These are phyloP conservation scores for Piscicola geometra DNA, from an alignment of 2,888 invertebrate species.

Conservation along the genomic window DNA sequence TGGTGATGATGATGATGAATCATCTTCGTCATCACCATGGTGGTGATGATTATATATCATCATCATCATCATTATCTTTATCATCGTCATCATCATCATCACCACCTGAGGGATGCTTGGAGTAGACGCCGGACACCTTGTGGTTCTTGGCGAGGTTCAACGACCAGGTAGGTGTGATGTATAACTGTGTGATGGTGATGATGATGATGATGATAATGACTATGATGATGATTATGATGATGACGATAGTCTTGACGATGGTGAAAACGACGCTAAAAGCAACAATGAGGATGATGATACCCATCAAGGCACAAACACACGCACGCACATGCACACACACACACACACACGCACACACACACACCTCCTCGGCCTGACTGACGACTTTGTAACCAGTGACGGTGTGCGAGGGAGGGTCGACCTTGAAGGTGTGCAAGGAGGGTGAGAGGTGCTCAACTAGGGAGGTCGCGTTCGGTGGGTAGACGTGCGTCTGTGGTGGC, in stretches of 20 bases:
- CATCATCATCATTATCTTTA: not conserved
- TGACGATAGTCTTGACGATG: too few relatives aligned
- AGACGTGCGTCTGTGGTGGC: conserved; percentile 51
- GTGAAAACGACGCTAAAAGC: too few relatives aligned
- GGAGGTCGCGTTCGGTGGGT: conserved; percentile 49
- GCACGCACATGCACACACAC: too few relatives aligned
- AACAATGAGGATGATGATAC: too few relatives aligned
- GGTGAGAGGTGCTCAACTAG: conserved; percentile 52
- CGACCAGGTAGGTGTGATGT: conserved; percentile 70
- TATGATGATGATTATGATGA: not conserved
- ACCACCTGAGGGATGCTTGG: conserved; percentile 52
- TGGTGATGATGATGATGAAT: not conserved
- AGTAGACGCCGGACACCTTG: conserved; percentile 51
- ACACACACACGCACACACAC: too few relatives aligned
- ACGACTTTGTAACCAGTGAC: conserved; percentile 64
- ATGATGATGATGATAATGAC: not conserved
- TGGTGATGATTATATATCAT: not conserved
- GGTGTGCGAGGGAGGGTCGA: conserved; percentile 61
- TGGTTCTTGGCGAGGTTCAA: conserved; percentile 66
- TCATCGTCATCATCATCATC: not conserved
- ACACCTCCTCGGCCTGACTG: conserved; percentile 14
- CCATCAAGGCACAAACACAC: too few relatives aligned
- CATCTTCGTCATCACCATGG: not conserved
- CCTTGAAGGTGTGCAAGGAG: conserved; percentile 65
- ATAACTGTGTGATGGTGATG: conserved; percentile 58